These are phyloP conservation scores for Meandrusa payeni DNA, from an alignment of 2,888 invertebrate species.

Conservation along the genomic window DNA sequence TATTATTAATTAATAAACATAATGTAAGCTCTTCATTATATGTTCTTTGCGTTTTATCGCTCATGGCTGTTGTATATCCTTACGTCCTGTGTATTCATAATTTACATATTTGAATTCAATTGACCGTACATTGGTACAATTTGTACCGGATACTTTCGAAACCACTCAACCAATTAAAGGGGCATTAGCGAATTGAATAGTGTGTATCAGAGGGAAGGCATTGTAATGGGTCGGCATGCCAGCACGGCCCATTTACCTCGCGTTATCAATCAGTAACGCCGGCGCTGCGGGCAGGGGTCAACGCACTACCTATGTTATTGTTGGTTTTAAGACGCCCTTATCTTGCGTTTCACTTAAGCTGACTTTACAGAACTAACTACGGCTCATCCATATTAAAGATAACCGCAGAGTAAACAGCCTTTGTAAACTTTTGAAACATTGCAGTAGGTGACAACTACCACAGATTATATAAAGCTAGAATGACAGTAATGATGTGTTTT, in stretches of 20 bases:
- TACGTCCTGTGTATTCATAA: constrained; percentile 12
- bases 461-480: constrained; percentile 5
- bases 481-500: constrained; percentile 5
- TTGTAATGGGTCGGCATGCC: constrained; percentile 56
- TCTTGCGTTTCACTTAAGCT: constrained; percentile 32
- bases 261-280: constrained; percentile 61
- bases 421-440: constrained; percentile 9
- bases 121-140: constrained; percentile 34
- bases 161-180: constrained; percentile 73
- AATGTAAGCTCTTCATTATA: too few relatives aligned
- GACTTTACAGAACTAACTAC: constrained; percentile 12
- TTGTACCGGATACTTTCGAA: constrained; percentile 41
- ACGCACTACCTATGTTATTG: constrained; percentile 46
- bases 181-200: constrained; percentile 74
- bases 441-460: constrained; percentile 6
- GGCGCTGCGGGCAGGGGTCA: constrained; percentile 56
- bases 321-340: constrained; percentile 37
- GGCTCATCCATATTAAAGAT: constrained; percentile 22
- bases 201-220: constrained; percentile 56
- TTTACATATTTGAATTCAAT: constrained; percentile 31
- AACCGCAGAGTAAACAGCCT: constrained; percentile 8
- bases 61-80: neutral
- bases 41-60: too few relatives aligned
- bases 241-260: constrained; percentile 67
- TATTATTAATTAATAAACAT: too few relatives aligned